Percentiles rank a stretch among this genome's conserved stretches.
Conservation (phyloP, 2,113 vertebrate genomes). For the Eudyptes chrysolophus region DNA sequence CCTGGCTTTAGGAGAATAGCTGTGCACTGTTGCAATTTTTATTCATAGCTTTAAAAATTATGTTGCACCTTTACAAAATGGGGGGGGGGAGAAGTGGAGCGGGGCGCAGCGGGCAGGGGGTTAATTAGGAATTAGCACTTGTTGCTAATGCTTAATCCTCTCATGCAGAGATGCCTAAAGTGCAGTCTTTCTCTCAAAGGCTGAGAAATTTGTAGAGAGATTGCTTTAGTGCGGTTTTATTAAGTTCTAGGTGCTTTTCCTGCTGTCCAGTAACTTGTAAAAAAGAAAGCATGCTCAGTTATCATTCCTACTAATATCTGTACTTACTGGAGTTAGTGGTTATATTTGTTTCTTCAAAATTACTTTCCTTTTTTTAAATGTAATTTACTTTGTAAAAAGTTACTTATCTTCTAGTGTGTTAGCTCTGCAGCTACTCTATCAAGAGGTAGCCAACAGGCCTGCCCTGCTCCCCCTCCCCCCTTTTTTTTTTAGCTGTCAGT, state of each 20-base stretch:
- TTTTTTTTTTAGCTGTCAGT: not conserved
- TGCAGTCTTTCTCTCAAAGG: not conserved
- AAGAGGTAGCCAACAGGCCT: not conserved
- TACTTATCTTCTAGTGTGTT: not conserved
- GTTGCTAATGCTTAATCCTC: not conserved
- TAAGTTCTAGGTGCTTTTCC: not conserved
- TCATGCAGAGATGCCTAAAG: not conserved
- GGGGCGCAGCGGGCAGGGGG: not conserved
- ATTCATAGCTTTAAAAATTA: not conserved
- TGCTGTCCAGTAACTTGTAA: not conserved
- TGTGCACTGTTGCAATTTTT: not conserved
- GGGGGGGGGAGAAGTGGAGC: fast-evolving
- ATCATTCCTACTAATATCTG: not conserved
- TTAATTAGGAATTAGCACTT: not conserved
- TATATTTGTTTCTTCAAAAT: not conserved
- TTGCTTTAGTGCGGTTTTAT: not conserved
- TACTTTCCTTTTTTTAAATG: not conserved
- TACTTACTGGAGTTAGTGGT: not conserved
- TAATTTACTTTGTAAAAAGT: not conserved
- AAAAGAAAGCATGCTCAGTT: not conserved
- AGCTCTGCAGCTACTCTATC: not conserved
- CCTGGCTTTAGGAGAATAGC: not conserved
- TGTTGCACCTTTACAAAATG: not conserved
- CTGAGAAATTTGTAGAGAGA: not conserved
- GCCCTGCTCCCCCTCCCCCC: too few species aligned